Conservation (phyloP, 2,888 invertebrate species). For the Acholoe squamosa region DNA sequence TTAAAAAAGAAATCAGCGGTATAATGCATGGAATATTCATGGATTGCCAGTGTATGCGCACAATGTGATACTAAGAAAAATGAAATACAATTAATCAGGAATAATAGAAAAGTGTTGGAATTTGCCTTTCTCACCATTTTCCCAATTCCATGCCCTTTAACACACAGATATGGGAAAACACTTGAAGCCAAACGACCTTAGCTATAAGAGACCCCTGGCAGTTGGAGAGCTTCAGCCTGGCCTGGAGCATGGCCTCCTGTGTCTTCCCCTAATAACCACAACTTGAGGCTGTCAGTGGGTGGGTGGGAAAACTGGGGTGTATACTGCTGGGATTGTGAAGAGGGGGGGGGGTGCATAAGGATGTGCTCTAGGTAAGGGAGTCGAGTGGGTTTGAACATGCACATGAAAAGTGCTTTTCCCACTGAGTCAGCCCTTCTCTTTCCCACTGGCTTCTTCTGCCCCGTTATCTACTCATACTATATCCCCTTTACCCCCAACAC, state of each 20-base stretch:
- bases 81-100: too few relatives aligned
- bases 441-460: neutral
- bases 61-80: too few relatives aligned
- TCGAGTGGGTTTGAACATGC: neutral
- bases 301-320: neutral
- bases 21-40: too few relatives aligned
- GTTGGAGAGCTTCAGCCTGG: neutral
- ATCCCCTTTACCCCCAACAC: neutral
- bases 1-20: too few relatives aligned
- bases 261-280: neutral
- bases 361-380: neutral
- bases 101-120: too few relatives aligned
- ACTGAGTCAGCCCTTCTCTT: neutral
- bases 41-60: too few relatives aligned
- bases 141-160: too few relatives aligned
- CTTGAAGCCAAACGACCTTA: neutral
- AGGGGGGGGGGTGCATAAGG: neutral
- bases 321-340: neutral
- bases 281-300: neutral
- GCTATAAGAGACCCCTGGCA: neutral
- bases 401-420: neutral
- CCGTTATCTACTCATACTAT: neutral
- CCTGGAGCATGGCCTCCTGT: neutral
- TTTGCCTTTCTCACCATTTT: too few relatives aligned
- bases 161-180: neutral